Conservation (phyloP, 2,888 invertebrate genomes). For the Drosophila nr. medialis region DNA sequence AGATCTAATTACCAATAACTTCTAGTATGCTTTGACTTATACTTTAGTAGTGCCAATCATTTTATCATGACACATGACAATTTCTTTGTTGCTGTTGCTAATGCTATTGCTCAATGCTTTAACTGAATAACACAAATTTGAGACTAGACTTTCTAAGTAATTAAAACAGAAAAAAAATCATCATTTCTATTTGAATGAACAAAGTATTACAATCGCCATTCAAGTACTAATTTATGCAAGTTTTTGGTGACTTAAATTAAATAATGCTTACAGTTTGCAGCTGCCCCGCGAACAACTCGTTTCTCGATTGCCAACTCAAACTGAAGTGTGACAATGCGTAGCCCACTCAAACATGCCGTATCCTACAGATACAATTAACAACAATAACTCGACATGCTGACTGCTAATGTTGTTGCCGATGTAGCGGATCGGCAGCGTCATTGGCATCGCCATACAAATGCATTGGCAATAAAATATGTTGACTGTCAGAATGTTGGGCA, state of each 20-base stretch:
- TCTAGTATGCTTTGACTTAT: slow-evolving; percentile 19
- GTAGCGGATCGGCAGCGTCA: slow-evolving; percentile 22
- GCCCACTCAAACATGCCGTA: slow-evolving; percentile 54
- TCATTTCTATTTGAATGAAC: neutral
- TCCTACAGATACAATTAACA: slow-evolving; percentile 64
- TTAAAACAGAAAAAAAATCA: neutral
- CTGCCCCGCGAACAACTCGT: slow-evolving; percentile 14
- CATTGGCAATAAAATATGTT: slow-evolving; percentile 74
- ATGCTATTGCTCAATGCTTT: too few species aligned
- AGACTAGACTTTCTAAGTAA: neutral
- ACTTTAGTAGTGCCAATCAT: slow-evolving; percentile 12
- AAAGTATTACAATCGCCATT: neutral
- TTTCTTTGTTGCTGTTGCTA: neutral
- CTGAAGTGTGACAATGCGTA: slow-evolving; percentile 72
- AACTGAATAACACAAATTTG: neutral
- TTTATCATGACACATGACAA: slow-evolving; percentile 18
- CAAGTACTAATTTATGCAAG: neutral
- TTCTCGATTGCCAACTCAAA: slow-evolving; percentile 29
- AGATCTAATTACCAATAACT: slow-evolving; percentile 46
- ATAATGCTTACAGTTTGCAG: slow-evolving; percentile 24
- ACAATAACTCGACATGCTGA: slow-evolving; percentile 50
- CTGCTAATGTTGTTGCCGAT: slow-evolving; percentile 28
- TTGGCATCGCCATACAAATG: slow-evolving; percentile 6
- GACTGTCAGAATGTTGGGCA: slow-evolving; percentile 51
- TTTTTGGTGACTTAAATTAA: neutral